Conservation (phyloP, 2,797 vertebrate species). For the Thaleichthys pacificus region DNA sequence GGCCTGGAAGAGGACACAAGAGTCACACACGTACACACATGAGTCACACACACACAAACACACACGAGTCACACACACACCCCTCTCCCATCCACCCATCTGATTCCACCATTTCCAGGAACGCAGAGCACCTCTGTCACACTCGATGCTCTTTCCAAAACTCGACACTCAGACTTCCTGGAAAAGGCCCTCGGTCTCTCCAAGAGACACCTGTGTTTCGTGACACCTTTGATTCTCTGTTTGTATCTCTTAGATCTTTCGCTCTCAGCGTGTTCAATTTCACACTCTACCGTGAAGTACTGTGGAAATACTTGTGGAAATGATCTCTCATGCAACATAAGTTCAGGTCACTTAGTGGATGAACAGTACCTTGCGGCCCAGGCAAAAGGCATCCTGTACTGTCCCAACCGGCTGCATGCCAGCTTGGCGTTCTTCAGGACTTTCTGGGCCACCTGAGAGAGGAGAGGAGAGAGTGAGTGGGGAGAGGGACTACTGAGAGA, state of each 20-base stretch:
- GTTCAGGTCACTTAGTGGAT: no score
- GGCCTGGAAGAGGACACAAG: constrained; percentile 72
- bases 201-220: constrained; percentile 22
- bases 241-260: background rate
- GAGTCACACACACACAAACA: no score
- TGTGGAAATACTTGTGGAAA: no score
- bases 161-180: constrained; percentile 23
- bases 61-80: no score
- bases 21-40: no score
- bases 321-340: no score
- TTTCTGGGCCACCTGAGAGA: constrained; percentile 87
- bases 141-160: constrained; percentile 25
- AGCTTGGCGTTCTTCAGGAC: constrained; percentile 95
- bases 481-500: constrained; percentile 25
- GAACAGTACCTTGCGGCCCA: constrained; percentile 90
- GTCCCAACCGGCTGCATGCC: constrained; percentile 89
- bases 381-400: constrained; percentile 96
- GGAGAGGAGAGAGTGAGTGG: background rate
- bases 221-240: background rate
- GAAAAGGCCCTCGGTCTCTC: background rate
- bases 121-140: constrained; percentile 15
- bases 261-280: no score
- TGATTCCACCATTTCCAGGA: constrained; percentile 6
- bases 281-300: background rate
- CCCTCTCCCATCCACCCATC: no score